Base-by-base conservation (phyloP, 1,140 invertebrate species). In the Pygmarrhopalites habei region DNA sequence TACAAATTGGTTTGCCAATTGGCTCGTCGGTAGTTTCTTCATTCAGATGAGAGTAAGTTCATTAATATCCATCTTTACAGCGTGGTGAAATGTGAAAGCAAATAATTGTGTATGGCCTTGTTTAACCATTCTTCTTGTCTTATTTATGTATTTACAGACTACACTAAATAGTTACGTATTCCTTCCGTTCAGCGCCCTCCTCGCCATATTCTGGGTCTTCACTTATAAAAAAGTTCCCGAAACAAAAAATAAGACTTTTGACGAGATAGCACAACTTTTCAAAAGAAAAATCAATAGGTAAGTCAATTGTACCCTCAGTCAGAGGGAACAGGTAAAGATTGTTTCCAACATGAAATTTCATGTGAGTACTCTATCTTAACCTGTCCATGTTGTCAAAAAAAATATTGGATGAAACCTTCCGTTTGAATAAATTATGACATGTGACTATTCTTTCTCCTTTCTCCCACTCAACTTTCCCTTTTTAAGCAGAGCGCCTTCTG, bases 1-100 rank as follows among this genome's bases (percentile, higher is more conserved):
- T 68, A 89, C 96, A 78, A 99, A 99, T 82, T 99, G 96, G 96
- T 84, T 93, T 74, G 91, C 92, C 72, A 99, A 97, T 79, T 98
- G 98, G 79, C 79, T 95, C 61, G 95, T 99, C 72, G 95, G 93
- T 72, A 92, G 97, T 75, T 85, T 86, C 72, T 96, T 98, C 82
- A 92, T 87, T 73, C 86, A 85, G 77, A 87, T 95, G 87, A 89
- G 90, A 86, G 91, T 88, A 73, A 77, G 67, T 64, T 41, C 17
- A 17, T 21, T 44, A n/a, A n/a, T n/a, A n/a, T n/a, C n/a, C n/a
- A n/a, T n/a, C n/a, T n/a, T n/a, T n/a, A n/a, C n/a, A n/a, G n/a
- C n/a, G n/a, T n/a, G n/a, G n/a, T n/a, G n/a, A n/a, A n/a, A n/a
- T n/a, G n/a, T n/a, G n/a, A n/a, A n/a, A n/a, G n/a, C n/a, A n/a